A percentile compares a stretch with the other conserved stretches of the same genome.
Evolutionary conservation across 2,113 vertebrate genomes (phyloP).

Genomic region (Bothrops jararaca): DNA sequence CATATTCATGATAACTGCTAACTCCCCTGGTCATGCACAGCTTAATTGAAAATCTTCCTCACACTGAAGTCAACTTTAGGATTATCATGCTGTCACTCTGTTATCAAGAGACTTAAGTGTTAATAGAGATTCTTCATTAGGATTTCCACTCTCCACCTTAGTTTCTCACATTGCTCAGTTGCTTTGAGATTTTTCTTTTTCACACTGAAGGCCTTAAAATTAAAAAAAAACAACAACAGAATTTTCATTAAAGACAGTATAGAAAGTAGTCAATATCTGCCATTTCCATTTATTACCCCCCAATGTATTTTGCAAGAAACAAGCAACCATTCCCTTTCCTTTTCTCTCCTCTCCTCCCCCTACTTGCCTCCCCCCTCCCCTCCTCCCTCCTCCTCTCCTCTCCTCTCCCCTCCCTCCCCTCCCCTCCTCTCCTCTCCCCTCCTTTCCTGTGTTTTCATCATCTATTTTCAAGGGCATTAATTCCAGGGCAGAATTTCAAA

Average conservation of each 20-base stretch:
- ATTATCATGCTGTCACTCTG: constrained; percentile 20
- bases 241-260: constrained; percentile 3
- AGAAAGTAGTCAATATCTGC: neutral
- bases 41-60: constrained; percentile 35
- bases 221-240: neutral
- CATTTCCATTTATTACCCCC: neutral
- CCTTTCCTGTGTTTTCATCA: neutral
- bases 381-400: too few species aligned
- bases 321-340: neutral
- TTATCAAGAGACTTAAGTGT: constrained; percentile 13
- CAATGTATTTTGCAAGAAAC: neutral
- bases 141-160: constrained; percentile 1
- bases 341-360: neutral
- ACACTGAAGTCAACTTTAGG: neutral
- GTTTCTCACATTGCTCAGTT: constrained; percentile 17
- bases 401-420: too few species aligned
- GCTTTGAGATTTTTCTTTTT: constrained; percentile 15
- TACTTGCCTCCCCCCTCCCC: rapidly evolving
- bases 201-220: neutral
- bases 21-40: neutral
- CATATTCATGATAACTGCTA: neutral
- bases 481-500: neutral
- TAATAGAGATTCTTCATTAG: constrained; percentile 6
- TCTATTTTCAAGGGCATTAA: neutral
- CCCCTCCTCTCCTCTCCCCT: too few species aligned